Conservation (phyloP, 1,140 invertebrate genomes). For the Dreissena rostriformis region DNA sequence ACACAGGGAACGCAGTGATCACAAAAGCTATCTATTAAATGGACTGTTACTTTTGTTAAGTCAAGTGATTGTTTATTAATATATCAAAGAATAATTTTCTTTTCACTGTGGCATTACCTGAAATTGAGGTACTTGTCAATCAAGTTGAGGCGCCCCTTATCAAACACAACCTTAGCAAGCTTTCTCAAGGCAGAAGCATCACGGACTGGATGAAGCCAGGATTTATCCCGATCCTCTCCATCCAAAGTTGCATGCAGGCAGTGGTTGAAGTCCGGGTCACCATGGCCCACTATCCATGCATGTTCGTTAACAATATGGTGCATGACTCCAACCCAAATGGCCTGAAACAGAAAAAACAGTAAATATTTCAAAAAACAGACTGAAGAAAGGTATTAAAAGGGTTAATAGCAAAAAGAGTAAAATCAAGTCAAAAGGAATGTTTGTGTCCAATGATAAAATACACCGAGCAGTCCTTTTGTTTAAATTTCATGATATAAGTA, state of each 20-base stretch:
- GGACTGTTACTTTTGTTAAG: neutral
- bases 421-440: too few relatives aligned
- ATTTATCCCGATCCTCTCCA: conserved; percentile 5
- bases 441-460: too few relatives aligned
- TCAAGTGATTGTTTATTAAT: neutral
- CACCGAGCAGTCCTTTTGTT: too few relatives aligned
- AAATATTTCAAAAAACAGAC: neutral
- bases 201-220: neutral
- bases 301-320: conserved; percentile 41
- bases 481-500: too few relatives aligned
- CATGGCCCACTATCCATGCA: conserved; percentile 15
- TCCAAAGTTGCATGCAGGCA: conserved; percentile 19
- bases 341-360: neutral
- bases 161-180: conserved; percentile 1
- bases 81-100: too few relatives aligned
- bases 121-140: neutral
- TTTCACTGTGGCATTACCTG: neutral
- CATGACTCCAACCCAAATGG: conserved; percentile 42
- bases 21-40: neutral
- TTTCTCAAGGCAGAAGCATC: neutral
- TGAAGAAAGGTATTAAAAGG: too few relatives aligned
- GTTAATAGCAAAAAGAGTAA: too few relatives aligned
- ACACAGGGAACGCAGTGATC: neutral
- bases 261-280: neutral
- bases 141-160: conserved; percentile 5